A percentile compares a stretch with the other conserved stretches of the same genome.
Evolutionary conservation across 2,113 vertebrate genomes (phyloP).

Genomic region (Macquaria ambigua): DNA sequence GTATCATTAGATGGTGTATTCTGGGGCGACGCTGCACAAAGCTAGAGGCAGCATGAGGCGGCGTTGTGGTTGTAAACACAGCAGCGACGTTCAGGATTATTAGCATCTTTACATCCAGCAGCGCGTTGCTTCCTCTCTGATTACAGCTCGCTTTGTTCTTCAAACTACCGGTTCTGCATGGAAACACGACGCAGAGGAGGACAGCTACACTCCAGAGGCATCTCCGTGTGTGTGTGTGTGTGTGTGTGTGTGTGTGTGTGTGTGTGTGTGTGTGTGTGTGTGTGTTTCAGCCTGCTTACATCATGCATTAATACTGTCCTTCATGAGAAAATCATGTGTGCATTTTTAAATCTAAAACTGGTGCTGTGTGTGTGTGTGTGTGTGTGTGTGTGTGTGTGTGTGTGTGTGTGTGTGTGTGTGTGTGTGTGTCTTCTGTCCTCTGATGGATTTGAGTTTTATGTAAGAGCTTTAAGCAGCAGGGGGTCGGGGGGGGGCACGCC

Average conservation of each 20-base stretch:
- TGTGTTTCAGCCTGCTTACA: constrained; percentile 49
- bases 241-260: constrained; percentile 37
- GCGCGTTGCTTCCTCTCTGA: constrained; percentile 16
- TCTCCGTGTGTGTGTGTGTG: constrained; percentile 22
- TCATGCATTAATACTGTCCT: neutral
- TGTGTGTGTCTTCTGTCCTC: constrained; percentile 18
- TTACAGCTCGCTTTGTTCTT: constrained; percentile 47
- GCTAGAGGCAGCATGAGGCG: rapidly evolving
- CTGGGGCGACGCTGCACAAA: neutral
- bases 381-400: neutral
- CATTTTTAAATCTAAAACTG: neutral
- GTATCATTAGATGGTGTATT: neutral
- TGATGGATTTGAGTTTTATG: constrained; percentile 48
- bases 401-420: neutral
- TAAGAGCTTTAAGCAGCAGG: constrained; percentile 45
- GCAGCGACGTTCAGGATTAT: neutral
- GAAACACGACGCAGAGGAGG: neutral
- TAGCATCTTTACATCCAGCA: constrained; percentile 22
- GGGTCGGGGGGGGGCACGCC: neutral
- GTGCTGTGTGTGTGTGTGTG: neutral
- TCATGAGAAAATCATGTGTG: neutral
- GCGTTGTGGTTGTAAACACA: neutral
- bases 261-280: constrained; percentile 37
- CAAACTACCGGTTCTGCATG: neutral
- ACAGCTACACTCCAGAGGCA: neutral